Evolutionary conservation across 2,888 invertebrate species (phyloP).

Genomic region (Antheraea yamamai): DNA sequence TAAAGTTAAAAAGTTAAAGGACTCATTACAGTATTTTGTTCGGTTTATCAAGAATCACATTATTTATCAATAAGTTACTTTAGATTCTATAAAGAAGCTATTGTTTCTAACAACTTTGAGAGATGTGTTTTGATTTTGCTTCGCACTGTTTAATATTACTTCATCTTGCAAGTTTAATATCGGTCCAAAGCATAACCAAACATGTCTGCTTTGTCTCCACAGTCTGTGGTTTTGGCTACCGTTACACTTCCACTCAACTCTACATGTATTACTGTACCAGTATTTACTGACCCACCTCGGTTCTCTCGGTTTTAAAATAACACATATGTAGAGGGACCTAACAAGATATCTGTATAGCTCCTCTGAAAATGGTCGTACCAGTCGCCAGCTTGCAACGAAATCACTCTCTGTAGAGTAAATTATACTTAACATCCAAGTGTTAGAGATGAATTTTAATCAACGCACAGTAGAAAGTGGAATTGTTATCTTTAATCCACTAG

Average conservation of each 20-base stretch:
- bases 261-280: not conserved
- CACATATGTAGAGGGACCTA: not conserved
- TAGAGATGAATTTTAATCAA: conserved; percentile 7
- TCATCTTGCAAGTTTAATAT: not conserved
- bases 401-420: not conserved
- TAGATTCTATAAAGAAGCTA: not conserved
- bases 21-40: not conserved
- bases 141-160: not conserved
- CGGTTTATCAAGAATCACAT: not conserved
- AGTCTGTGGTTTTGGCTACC: conserved; percentile 3
- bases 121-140: not conserved
- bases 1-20: not conserved
- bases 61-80: not conserved
- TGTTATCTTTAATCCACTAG: conserved; percentile 13
- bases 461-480: not conserved
- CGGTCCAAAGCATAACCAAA: not conserved
- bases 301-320: not conserved
- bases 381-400: conserved; percentile 3
- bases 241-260: conserved; percentile 4
- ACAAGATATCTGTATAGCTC: not conserved
- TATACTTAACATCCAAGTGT: not conserved
- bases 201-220: not conserved
- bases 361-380: not conserved
- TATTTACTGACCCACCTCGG: not conserved
- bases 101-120: not conserved